Conservation (phyloP, 2,797 vertebrate genomes). For the Melanotaenia parkinsoni region DNA sequence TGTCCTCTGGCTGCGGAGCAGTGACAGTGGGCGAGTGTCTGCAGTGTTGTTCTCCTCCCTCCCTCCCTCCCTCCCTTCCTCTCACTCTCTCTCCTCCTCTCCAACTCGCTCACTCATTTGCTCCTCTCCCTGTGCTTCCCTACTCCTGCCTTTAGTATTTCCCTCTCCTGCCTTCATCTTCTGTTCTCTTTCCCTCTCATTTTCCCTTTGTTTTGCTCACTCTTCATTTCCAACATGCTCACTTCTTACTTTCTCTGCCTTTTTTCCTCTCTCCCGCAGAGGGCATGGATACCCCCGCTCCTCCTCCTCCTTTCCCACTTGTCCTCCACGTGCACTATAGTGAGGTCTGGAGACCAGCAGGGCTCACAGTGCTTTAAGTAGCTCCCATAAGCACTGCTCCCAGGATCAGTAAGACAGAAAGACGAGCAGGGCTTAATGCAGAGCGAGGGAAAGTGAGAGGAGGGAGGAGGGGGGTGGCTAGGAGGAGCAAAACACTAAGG, state of each 20-base stretch:
- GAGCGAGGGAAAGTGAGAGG: slow-evolving; percentile 45
- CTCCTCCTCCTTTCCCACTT: slow-evolving; percentile 19
- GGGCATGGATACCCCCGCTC: slow-evolving; percentile 48
- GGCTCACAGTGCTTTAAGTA: slow-evolving; percentile 60
- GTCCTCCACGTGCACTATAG: slow-evolving; percentile 44
- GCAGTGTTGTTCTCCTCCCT: slow-evolving; percentile 75
- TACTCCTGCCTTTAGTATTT: slow-evolving; percentile 4
- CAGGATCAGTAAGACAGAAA: slow-evolving; percentile 67
- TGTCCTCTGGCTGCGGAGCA: slow-evolving; percentile 86
- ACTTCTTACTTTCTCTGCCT: slow-evolving; percentile 38
- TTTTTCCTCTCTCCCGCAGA: slow-evolving; percentile 19
- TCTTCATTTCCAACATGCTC: slow-evolving; percentile 38
- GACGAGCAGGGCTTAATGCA: slow-evolving; percentile 72
- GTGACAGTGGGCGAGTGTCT: slow-evolving; percentile 80
- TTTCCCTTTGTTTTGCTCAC: slow-evolving; percentile 36
- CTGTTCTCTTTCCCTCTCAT: slow-evolving; percentile 20
- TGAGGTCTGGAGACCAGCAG: slow-evolving; percentile 66
- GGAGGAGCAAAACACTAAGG: slow-evolving; percentile 80
- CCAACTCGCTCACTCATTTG: slow-evolving; percentile 59
- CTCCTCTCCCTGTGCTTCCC: slow-evolving; percentile 37
- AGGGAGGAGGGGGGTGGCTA: slow-evolving; percentile 35
- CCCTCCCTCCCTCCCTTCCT: slow-evolving; percentile 64
- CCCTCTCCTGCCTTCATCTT: slow-evolving; percentile 25
- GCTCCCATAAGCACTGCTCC: slow-evolving; percentile 64
- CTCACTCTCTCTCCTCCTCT: slow-evolving; percentile 57